These are phyloP conservation scores for Petrocephalus zakoni DNA, from an alignment of 2,113 vertebrate species.

Conservation along the genomic window DNA sequence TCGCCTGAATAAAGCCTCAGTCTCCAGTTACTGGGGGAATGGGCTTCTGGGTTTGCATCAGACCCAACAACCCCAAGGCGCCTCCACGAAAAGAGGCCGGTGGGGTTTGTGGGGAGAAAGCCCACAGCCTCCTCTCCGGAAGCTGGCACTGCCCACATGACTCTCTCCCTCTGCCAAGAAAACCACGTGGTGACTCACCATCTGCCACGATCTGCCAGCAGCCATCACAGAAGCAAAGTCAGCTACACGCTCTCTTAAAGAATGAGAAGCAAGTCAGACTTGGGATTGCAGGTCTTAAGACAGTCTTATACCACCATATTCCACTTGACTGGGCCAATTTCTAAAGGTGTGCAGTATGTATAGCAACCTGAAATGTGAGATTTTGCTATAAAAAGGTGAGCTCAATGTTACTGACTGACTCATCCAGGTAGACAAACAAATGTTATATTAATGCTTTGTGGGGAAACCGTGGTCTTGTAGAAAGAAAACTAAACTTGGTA, in stretches of 20 bases:
- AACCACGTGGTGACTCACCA: slow-evolving; percentile 33
- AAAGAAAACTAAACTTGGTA: not conserved
- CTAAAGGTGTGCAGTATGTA: not conserved
- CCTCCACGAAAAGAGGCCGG: not conserved
- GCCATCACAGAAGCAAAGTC: slow-evolving; percentile 1
- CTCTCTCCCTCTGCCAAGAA: slow-evolving; percentile 31
- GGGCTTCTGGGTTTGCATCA: not conserved
- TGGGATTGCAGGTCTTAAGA: not conserved
- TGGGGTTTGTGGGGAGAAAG: not conserved
- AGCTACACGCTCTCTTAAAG: not conserved
- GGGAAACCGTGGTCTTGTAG: not conserved
- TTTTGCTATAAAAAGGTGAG: not conserved
- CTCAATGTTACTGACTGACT: not conserved
- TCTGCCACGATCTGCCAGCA: slow-evolving; percentile 26
- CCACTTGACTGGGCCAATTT: not conserved
- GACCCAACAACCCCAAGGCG: not conserved
- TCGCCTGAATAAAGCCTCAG: not conserved
- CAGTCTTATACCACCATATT: not conserved
- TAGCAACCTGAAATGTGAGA: not conserved
- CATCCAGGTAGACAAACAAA: not conserved
- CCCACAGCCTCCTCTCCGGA: slow-evolving; percentile 11
- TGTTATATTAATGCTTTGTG: not conserved
- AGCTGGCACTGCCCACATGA: slow-evolving; percentile 26
- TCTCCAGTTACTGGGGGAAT: not conserved
- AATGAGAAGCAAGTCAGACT: not conserved